A percentile compares a stretch with the other conserved stretches of the same genome.
These are phyloP conservation scores for Blennius ocellaris DNA, from an alignment of 2,113 vertebrate genomes.

Conservation along the genomic window DNA sequence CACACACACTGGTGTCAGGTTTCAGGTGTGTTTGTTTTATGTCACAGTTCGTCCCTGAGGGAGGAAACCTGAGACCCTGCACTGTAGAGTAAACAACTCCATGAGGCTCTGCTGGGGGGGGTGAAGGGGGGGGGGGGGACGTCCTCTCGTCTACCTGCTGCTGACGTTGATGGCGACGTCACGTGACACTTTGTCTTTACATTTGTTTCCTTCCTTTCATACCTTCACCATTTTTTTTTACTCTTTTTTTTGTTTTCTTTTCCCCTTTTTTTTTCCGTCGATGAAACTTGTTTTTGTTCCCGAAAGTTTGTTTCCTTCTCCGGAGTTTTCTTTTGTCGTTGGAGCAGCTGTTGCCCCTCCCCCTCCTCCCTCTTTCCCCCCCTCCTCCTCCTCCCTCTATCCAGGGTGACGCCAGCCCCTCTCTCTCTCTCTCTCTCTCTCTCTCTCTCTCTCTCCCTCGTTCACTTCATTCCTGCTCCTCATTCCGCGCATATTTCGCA, in stretches of 20 bases:
- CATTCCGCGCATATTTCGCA: conserved; percentile 98
- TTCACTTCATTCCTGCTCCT: conserved; percentile 98
- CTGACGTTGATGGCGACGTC: not conserved
- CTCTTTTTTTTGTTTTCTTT: not conserved
- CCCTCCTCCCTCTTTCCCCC: conserved; percentile 23
- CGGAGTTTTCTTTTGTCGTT: conserved; percentile 75
- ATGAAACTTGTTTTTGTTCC: too few relatives aligned
- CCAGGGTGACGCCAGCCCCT: conserved; percentile 87
- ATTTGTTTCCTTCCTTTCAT: conserved; percentile 40
- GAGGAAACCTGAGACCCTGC: conserved; percentile 75
- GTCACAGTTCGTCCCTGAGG: conserved; percentile 75
- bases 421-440: conserved; percentile 62
- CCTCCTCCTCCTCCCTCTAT: conserved; percentile 50
- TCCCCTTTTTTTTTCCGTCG: conserved; percentile 54
- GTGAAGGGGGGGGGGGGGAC: conserved; percentile 60
- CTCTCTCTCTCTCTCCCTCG: conserved; percentile 80
- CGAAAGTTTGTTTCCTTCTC: too few relatives aligned
- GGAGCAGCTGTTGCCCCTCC: conserved; percentile 61
- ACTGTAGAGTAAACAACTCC: conserved; percentile 74
- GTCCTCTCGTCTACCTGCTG: conserved; percentile 38
- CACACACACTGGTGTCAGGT: conserved; percentile 62
- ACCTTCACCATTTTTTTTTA: conserved; percentile 41
- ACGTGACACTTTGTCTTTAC: not conserved
- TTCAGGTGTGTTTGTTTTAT: conserved; percentile 79
- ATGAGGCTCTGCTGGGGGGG: conserved; percentile 70